These are phyloP conservation scores for Oreotrochilus melanogaster DNA, from an alignment of 2,113 vertebrate genomes.

Conservation along the genomic window DNA sequence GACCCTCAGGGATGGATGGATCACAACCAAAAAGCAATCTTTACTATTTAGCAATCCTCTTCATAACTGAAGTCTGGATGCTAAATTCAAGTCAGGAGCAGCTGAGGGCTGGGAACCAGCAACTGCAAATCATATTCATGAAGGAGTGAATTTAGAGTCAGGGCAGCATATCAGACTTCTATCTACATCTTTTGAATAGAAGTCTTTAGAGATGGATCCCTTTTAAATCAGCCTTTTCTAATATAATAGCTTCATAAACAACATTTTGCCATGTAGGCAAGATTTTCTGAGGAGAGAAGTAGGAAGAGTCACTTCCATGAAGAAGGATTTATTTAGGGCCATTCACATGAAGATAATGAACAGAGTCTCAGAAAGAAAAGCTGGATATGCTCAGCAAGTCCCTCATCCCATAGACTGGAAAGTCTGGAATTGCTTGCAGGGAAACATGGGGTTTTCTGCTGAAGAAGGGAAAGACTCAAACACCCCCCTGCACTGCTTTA, in stretches of 20 bases:
- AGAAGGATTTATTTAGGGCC: neutral
- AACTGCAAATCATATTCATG: neutral
- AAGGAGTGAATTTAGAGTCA: neutral
- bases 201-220: neutral
- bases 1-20: accelerated
- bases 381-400: neutral
- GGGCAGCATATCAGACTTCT: neutral
- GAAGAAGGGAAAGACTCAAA: neutral
- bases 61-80: neutral
- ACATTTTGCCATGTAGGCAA: neutral
- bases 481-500: neutral
- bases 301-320: neutral
- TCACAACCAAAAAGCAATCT: neutral
- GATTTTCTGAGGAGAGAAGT: neutral
- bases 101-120: neutral
- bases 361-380: neutral
- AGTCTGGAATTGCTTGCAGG: neutral
- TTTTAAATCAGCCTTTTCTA: neutral
- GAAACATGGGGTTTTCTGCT: neutral
- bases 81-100: neutral
- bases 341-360: neutral
- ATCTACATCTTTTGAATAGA: neutral
- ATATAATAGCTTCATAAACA: neutral
- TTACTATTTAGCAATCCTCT: neutral
- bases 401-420: neutral